Percentiles rank a stretch among this genome's conserved stretches.
These are phyloP conservation scores for Neoscelio sp. DNA, from an alignment of 2,888 invertebrate genomes.

Conservation along the genomic window DNA sequence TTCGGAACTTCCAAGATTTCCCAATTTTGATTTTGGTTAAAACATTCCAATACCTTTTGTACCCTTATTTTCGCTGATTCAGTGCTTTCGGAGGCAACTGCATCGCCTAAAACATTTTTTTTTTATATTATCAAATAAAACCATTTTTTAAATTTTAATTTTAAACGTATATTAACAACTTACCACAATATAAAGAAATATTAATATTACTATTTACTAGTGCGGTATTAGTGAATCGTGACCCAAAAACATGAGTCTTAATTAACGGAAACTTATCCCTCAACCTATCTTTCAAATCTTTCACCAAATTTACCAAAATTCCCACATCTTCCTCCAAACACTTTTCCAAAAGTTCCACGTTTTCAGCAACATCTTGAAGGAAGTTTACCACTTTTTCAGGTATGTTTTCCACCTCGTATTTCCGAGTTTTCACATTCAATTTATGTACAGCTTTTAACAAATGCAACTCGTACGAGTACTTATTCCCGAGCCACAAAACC, in stretches of 20 bases:
- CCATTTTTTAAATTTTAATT: too few species aligned
- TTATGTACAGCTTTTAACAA: slow-evolving; percentile 66
- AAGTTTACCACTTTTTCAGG: slow-evolving; percentile 57
- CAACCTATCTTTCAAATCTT: not conserved
- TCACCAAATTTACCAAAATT: not conserved
- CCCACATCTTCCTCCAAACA: not conserved
- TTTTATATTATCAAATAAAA: too few species aligned
- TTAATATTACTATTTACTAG: too few species aligned
- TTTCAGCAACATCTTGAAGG: slow-evolving; percentile 49
- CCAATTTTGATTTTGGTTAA: too few species aligned
- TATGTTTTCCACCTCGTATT: slow-evolving; percentile 66
- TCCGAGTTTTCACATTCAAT: slow-evolving; percentile 67
- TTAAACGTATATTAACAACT: too few species aligned
- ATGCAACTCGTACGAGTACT: slow-evolving; percentile 60
- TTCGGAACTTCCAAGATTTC: too few species aligned
- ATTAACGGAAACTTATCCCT: not conserved
- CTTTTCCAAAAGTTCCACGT: not conserved
- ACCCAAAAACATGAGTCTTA: not conserved
- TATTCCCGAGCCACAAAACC: slow-evolving; percentile 67
- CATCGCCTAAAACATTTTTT: too few species aligned
- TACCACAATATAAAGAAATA: too few species aligned
- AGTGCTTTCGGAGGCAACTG: too few species aligned
- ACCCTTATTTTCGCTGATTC: too few species aligned
- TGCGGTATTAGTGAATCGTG: too few species aligned
- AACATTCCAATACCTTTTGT: too few species aligned